Evolutionary conservation across 2,113 vertebrate species (phyloP).

Genomic region (Urocynchramus pylzowi): DNA sequence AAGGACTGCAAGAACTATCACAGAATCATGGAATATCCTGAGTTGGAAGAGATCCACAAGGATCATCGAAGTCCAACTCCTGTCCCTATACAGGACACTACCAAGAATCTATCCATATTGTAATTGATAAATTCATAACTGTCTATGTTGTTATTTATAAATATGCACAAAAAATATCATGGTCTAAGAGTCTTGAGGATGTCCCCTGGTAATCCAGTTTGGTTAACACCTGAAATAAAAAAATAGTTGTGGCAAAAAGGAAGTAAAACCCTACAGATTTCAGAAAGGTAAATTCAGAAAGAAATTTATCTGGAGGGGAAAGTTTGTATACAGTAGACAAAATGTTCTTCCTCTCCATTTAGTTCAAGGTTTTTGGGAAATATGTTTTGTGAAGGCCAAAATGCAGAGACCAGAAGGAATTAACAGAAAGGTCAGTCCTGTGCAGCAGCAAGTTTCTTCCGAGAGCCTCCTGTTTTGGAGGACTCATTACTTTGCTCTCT

Average conservation of each 20-base stretch:
- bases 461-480: background rate
- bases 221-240: background rate
- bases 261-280: background rate
- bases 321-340: background rate
- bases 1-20: background rate
- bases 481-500: background rate
- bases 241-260: background rate
- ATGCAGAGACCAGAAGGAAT: background rate
- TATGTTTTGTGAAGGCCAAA: background rate
- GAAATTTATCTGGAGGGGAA: background rate
- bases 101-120: background rate
- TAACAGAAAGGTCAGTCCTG: background rate
- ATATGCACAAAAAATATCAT: background rate
- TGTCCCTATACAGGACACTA: background rate
- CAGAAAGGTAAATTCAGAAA: background rate
- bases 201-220: background rate
- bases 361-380: background rate
- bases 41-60: background rate
- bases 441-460: background rate
- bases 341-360: background rate
- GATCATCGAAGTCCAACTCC: accelerated
- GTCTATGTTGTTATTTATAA: background rate
- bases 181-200: background rate
- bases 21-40: background rate
- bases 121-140: background rate